Base-by-base conservation (phyloP, 2,888 invertebrate species). In the Clitarchus hookeri region DNA sequence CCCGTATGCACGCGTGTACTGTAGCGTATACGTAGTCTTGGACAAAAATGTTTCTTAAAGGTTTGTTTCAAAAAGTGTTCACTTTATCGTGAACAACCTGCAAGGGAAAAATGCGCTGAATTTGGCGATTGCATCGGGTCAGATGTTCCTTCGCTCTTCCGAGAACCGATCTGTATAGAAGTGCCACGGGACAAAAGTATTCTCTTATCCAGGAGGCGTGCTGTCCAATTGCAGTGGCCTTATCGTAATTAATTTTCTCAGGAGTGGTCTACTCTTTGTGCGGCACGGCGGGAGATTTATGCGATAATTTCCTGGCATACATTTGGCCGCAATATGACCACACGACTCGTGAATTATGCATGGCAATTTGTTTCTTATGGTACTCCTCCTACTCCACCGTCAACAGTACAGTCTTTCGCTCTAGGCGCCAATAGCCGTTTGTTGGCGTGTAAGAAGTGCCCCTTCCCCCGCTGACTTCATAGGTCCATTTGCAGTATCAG, bases 291-390 rank as follows among this genome's bases (percentile, higher is more conserved):
- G 65, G 65, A 65, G 65, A 65, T 65, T 65, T 65, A 65, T 65
- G 65, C 65, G 65, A 65, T 65, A 65, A 65, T 65, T 65, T 65
- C 65, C 65, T 65, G 65, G 65, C 65, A 65, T 65, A 6, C 65
- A 65, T 65, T 65, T 65, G 65, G 65, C 65, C 65, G 65, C 65
- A 65, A 65, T 65, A n/a, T 11, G 65, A 65, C 65, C 65, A 23
- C 65, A 23, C 65, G 65, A 65, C 65, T 65, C 65, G 65, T 65
- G 65, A 65, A 65, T 65, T 65, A 65, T 65, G 65, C 65, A 65
- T 65, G 65, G 65, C 65, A 23, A 65, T 65, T 65, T 65, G 65
- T 65, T 65, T 65, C 65, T 65, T 65, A n/a, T n/a, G 65, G 23
- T n/a, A 6, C 23, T 65, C 0, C 36, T 65, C 65, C n/a, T 65